phyloP scores from a whole-genome alignment of 1,140 invertebrate genomes.

The Musca vetustissima region DNA sequence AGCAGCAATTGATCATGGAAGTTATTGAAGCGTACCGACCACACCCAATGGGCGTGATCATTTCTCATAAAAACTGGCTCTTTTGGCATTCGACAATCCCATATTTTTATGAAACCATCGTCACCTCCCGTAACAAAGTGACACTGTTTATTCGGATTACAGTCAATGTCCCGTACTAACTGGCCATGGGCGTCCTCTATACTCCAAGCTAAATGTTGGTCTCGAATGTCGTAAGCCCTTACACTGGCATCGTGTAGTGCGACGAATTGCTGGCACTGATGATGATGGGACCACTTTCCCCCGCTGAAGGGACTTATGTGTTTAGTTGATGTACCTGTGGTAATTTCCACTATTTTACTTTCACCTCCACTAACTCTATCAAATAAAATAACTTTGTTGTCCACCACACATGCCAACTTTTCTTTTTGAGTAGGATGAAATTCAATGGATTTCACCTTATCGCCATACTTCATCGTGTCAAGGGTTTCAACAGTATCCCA shows the following conservation, averaged over 20 bases:
- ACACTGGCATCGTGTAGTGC: constrained; percentile 82
- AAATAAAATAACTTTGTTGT: constrained; percentile 70
- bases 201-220: constrained; percentile 73
- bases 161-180: constrained; percentile 88
- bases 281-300: constrained; percentile 93
- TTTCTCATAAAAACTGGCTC: constrained; percentile 78
- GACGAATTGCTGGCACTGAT: constrained; percentile 78
- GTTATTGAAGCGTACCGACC: constrained; percentile 91
- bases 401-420: constrained; percentile 72
- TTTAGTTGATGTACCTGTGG: constrained; percentile 54
- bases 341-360: constrained; percentile 55
- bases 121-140: constrained; percentile 92
- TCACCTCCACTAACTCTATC: constrained; percentile 57
- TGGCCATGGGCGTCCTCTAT: constrained; percentile 88
- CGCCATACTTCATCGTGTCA: constrained; percentile 39
- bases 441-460: constrained; percentile 74
- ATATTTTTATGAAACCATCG: constrained; percentile 92
- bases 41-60: constrained; percentile 97
- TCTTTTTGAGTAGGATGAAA: constrained; percentile 83
- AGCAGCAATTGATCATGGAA: constrained; percentile 97
- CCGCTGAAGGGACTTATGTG: constrained; percentile 75
- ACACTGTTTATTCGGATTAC: constrained; percentile 96
- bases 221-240: constrained; percentile 84
- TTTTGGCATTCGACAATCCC: constrained; percentile 85
- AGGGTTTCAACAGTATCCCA: constrained; percentile 46